phyloP scores from a whole-genome alignment of 1,140 invertebrate genomes.

The Philopotamus ludificatus region DNA sequence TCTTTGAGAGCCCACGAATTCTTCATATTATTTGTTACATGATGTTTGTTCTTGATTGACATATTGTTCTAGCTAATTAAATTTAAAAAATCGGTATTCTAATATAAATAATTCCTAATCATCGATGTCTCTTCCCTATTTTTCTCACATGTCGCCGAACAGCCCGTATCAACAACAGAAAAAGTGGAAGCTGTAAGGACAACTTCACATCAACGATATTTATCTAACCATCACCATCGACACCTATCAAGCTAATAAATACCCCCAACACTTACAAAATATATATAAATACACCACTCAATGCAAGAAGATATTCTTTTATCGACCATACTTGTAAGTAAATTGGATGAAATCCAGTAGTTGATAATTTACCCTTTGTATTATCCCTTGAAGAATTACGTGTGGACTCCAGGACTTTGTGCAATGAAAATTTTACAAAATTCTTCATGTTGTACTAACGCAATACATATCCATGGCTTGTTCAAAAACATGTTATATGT shows the following conservation, averaged over 20 bases:
- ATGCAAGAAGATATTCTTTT: not conserved
- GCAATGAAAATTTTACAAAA: no score
- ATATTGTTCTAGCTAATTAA: no score
- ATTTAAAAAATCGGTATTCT: no score
- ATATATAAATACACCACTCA: no score
- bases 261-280: not conserved
- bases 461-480: no score
- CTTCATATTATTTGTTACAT: no score
- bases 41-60: no score
- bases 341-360: not conserved
- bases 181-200: conserved; percentile 24
- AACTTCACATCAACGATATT: conserved; percentile 17
- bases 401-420: conserved; percentile 21
- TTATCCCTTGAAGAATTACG: conserved; percentile 16
- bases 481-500: no score
- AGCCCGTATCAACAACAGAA: conserved; percentile 27
- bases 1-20: conserved; percentile 14
- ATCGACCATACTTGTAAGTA: not conserved
- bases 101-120: not conserved
- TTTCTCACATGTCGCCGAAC: not conserved
- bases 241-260: not conserved
- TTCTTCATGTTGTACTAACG: no score
- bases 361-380: not conserved
- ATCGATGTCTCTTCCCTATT: conserved; percentile 17
- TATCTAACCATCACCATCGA: conserved; percentile 18